A percentile compares a stretch with the other conserved stretches of the same genome.
Conservation (phyloP, 2,113 vertebrate species). For the Anguilla rostrata region DNA sequence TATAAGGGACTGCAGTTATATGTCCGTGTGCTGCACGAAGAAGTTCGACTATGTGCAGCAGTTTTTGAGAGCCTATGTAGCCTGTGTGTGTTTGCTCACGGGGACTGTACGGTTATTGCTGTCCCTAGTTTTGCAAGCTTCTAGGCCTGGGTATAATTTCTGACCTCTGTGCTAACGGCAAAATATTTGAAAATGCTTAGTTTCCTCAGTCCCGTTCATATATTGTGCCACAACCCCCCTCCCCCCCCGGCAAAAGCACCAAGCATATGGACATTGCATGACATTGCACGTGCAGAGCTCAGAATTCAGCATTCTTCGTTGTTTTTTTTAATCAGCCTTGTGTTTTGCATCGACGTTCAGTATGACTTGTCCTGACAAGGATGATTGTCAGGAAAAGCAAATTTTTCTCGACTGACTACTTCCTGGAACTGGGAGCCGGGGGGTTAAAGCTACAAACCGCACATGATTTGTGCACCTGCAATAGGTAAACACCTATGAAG, state of each 20-base stretch:
- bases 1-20: conserved; percentile 26
- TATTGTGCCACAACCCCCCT: no score
- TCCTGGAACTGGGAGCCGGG: not conserved
- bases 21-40: conserved; percentile 21
- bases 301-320: no score
- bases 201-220: no score
- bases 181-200: not conserved
- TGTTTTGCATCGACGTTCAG: not conserved
- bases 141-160: not conserved
- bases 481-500: not conserved
- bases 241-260: no score
- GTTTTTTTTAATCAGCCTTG: not conserved
- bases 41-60: not conserved
- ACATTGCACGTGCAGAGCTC: no score
- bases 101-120: not conserved
- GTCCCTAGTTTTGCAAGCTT: not conserved
- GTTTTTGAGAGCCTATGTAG: not conserved
- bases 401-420: not conserved
- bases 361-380: not conserved
- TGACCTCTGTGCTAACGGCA: not conserved
- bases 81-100: not conserved
- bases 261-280: no score
- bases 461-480: not conserved
- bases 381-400: not conserved
- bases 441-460: not conserved